Evolutionary conservation across 2,797 vertebrate species (phyloP), one percentile per base, ranked within the genome.

Genomic region (Odontamblyopus lacepedii): DNA sequence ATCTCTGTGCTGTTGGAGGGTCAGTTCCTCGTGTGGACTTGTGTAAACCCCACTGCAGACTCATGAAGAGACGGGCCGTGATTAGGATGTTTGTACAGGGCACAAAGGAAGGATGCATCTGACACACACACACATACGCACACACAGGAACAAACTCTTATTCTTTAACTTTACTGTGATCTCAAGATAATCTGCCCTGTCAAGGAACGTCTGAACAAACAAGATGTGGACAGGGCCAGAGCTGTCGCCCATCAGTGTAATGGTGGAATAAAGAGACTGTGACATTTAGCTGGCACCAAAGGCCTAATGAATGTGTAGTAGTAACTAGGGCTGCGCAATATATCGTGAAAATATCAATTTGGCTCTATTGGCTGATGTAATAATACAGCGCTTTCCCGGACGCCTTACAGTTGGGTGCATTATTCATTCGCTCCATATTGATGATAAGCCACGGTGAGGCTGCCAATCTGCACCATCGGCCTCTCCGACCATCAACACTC

Each of bases 11-110:
- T 11, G 18, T 35, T 19, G 11, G 41, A 63, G 35, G 11, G 0
- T 38, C 5, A 48, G 38, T 48, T 51, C 29, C 27, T 51, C 50
- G 16, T 65, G 35, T 18, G 29, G 60, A 3, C 19, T 26, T 19
- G 1, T 30, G 62, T 30, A 19, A 32, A 61, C 7, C 23, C 30
- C 27, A 0, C 26, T 3, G 74, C 53, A 65, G 48, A 35, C 12
- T 30, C 55, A 63, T 30, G 41, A 64, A 2, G 63, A 26, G 27
- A 1, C 29, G 30, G n/a, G 2, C 29, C 18, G 51, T 1, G 75
- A 71, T 27, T n/a, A 56, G 27, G 72, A 68, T 76, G 70, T 83
- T 84, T 80, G 9, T 78, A 38, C 64, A 78, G 80, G 56, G 27
- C 0, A 35, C 0, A 26, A 72, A 78, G 79, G 83, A 83, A 84